Base-by-base conservation (phyloP, 1,140 invertebrate species). In the Lasaia peninsularis region DNA sequence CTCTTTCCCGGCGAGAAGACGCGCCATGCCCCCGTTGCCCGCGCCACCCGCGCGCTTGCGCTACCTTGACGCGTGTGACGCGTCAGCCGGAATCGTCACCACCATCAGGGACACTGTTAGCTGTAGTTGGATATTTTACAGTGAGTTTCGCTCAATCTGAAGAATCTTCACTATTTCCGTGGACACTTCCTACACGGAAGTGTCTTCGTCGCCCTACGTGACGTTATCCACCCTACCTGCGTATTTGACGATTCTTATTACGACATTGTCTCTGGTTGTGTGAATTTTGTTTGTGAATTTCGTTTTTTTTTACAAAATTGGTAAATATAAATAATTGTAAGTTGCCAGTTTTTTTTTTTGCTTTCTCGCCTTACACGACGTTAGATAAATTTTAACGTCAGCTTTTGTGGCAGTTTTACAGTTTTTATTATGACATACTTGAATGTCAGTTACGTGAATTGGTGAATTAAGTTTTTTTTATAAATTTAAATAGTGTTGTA, bases 91-190 rank as follows among this genome's bases (percentile, higher is more conserved):
- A 71, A 86, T 91, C 71, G 82, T 91, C 76, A 87, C 90, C 71
- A 88, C 82, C 75, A 88, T 91, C 72, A 89, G 89, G 76, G 91
- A 91, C 80, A 90, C 90, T 58, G 91, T 91, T 79, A 89, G 82
- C 86, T 90, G 90, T 77, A 91, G 91, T 88, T 92, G 91, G 91
- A 91, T 92, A 85, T 91, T 92, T 78, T 92, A 91, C 77, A 91
- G 90, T 89, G 90, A 91, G 89, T 89, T 86, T 81, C 85, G 61
- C 18, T 58, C 56, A 51, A 54, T 44, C 40, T 48, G 18, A 48
- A 48, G 40, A 48, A 48, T 48, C 40, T 52, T 53, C 44, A 48
- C 58, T 40, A 58, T 37, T 51, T 51, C 50, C 65, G 50, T 62
- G 57, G 51, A 49, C 60, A 44, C 51, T 60, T 55, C 51, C 53